Evolutionary conservation across 2,797 vertebrate genomes (phyloP).

Genomic region (Erethizon dorsatum): DNA sequence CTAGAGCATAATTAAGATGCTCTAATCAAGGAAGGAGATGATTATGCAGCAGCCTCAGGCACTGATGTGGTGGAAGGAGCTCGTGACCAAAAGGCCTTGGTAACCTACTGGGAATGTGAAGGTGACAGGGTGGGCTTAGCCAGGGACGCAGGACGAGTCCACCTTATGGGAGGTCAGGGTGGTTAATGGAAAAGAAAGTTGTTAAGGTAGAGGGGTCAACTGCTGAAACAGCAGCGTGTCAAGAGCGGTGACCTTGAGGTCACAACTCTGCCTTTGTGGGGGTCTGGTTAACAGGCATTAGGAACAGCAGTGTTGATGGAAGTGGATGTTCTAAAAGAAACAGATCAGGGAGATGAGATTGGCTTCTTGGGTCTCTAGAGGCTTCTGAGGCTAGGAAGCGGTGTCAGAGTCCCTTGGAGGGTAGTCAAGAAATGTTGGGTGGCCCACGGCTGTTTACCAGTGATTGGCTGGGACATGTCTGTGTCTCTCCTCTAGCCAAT

Average conservation of each 20-base stretch:
- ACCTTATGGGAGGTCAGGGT: accelerated
- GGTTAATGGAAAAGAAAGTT: background rate
- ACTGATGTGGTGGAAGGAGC: conserved; percentile 71
- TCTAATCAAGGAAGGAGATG: conserved; percentile 85
- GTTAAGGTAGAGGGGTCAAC: background rate
- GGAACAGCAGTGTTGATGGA: background rate
- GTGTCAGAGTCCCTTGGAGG: background rate
- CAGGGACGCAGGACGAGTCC: background rate
- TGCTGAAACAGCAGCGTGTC: accelerated
- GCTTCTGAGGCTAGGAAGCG: background rate
- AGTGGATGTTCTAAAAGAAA: background rate
- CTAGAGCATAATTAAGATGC: conserved; percentile 84
- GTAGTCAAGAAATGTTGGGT: background rate
- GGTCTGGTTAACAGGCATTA: background rate
- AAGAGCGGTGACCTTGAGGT: background rate
- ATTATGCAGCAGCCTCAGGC: conserved; percentile 69
- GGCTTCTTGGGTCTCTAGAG: background rate
- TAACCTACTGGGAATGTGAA: conserved; percentile 62
- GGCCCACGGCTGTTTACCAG: background rate
- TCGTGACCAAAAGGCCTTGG: conserved; percentile 72
- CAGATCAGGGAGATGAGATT: background rate
- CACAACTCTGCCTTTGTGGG: background rate
- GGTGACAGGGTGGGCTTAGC: conserved; percentile 41
- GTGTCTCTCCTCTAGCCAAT: background rate
- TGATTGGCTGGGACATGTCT: background rate